Percentiles rank a stretch among this genome's conserved stretches.
Evolutionary conservation across 2,888 invertebrate species (phyloP).

Genomic region (Patella ulyssiponensis): DNA sequence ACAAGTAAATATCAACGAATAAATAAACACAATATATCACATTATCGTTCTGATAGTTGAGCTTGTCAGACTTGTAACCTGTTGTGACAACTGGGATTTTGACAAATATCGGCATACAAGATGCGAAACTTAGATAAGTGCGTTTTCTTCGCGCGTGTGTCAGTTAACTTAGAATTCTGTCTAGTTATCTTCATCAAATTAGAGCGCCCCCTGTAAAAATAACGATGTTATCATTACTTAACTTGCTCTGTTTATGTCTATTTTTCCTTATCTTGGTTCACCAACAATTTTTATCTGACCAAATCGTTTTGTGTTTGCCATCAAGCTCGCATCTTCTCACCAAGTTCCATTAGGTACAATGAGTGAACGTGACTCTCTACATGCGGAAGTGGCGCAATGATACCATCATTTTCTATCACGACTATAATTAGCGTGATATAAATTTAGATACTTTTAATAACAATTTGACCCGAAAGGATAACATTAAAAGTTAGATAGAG

Average conservation of each 20-base stretch:
- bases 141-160: neutral
- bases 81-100: conserved; percentile 4
- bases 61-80: neutral
- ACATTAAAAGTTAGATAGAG: no score
- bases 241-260: neutral
- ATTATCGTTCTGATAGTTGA: neutral
- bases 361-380: neutral
- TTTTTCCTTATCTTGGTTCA: neutral
- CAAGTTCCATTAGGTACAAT: neutral
- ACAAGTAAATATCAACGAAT: no score
- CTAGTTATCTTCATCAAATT: conserved; percentile 11
- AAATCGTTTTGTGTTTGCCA: conserved; percentile 2
- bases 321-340: neutral
- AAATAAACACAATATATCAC: neutral
- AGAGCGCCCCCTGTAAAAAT: neutral
- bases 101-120: neutral
- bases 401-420: no score
- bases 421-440: no score
- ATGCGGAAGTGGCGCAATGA: neutral
- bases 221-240: neutral
- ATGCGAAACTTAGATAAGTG: conserved; percentile 4
- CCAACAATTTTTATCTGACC: conserved; percentile 7
- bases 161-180: neutral
- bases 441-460: no score
- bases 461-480: no score